Conservation (phyloP, 2,113 vertebrate species). For the Semicossyphus pulcher region DNA sequence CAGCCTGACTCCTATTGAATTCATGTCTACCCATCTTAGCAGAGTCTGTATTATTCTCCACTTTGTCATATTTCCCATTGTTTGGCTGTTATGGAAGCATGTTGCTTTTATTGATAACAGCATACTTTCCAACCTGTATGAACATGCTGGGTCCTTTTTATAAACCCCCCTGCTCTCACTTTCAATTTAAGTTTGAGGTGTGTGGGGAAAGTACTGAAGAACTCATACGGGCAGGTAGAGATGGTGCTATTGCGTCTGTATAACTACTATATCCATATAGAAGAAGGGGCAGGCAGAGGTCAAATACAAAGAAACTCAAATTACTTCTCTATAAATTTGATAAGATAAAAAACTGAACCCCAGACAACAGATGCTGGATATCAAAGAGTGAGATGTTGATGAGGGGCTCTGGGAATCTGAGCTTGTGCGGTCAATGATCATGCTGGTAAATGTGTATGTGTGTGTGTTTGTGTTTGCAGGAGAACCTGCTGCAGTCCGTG, state of each 20-base stretch:
- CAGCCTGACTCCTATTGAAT: background rate
- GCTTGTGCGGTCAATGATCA: background rate
- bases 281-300: background rate
- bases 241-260: background rate
- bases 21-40: background rate
- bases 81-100: background rate
- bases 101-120: background rate
- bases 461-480: constrained; percentile 75
- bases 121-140: background rate
- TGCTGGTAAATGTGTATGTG: background rate
- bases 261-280: background rate
- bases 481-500: constrained; percentile 96
- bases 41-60: background rate
- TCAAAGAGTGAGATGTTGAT: constrained; percentile 4
- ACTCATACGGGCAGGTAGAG: background rate
- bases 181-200: background rate
- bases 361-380: background rate
- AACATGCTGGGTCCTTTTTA: background rate
- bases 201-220: background rate
- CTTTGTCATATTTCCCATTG: background rate
- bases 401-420: background rate
- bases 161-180: background rate
- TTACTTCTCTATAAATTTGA: background rate
- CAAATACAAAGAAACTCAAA: background rate
- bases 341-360: background rate